Base-by-base conservation (phyloP, 1,140 invertebrate genomes). In the Paraescarpia echinospica region DNA sequence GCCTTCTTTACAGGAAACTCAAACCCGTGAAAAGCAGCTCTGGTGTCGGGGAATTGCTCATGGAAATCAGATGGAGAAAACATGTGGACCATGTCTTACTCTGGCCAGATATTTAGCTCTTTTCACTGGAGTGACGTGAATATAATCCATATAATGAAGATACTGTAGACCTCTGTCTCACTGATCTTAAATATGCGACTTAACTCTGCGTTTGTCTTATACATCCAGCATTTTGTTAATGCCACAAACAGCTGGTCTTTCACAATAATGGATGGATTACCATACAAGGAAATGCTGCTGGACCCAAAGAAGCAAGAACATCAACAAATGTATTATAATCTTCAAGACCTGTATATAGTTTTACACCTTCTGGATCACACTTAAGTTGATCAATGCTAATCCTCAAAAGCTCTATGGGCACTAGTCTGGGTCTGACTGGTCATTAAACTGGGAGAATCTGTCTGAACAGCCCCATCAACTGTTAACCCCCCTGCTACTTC, bases 191-290 rank as follows among this genome's bases (percentile, higher is more conserved):
- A 92, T 9, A 92, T 89, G 31, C 92, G 34, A 90, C 93, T 93
- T 6, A 95, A 51, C 94, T 95, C 94, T 92, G 93, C 93, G 92
- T 95, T 93, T 35, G 92, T 91, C 33, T 92, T 94, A 90, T 94
- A 92, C 91, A 88, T 91, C 88, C 94, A 92, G 18, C 94, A 91
- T 35, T n/a, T 35, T 22, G 33, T 35, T 34, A 35, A 31, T 34
- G 33, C 89, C 18, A 77, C 8, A 77, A 77, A 77, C 14, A 77
- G 59, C 59, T 77, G 59, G 59, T 77, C 18, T 77, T 77, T 22
- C 27, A 77, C 59, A 77, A 14, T 18, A 77, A 77, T 27, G 9
- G 59, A 77, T 27, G 59, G 59, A 77, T 77, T 77, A 77, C 59
- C 59, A 31, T 77, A 77, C 59, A 77, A 77, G 22, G 59, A 31